Evolutionary conservation across 2,113 vertebrate species (phyloP).

Genomic region (Asarcornis scutulata): DNA sequence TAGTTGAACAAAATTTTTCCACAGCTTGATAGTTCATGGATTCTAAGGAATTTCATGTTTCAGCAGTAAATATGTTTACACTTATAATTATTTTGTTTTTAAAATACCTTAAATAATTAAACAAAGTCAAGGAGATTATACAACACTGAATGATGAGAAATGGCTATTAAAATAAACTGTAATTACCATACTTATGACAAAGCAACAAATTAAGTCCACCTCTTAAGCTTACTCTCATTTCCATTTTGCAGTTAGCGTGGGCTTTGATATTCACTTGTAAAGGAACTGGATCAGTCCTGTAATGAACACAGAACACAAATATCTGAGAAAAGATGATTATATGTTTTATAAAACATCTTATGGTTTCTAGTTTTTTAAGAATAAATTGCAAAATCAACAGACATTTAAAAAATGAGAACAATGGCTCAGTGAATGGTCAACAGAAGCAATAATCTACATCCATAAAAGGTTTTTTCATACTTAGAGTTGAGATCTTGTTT

Average conservation of each 20-base stretch:
- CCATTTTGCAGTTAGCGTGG: not conserved
- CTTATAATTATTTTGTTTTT: not conserved
- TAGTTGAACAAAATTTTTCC: not conserved
- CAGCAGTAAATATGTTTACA: not conserved
- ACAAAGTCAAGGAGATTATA: not conserved
- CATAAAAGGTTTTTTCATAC: not conserved
- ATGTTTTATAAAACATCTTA: not conserved
- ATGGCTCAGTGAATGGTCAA: not conserved
- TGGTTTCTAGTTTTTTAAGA: not conserved
- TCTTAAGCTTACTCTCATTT: not conserved
- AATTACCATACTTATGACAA: not conserved
- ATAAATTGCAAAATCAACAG: not conserved
- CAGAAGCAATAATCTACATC: not conserved
- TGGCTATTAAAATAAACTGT: not conserved
- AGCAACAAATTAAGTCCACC: not conserved
- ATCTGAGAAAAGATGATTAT: not conserved
- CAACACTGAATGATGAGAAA: not conserved
- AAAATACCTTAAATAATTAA: not conserved
- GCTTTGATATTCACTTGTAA: not conserved
- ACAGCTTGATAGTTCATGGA: not conserved
- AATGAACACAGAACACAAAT: not conserved
- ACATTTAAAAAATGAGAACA: not conserved
- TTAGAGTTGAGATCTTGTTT: not conserved
- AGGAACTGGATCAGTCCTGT: not conserved
- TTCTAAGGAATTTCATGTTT: not conserved